Percentiles rank a stretch among this genome's conserved stretches.
Conservation (phyloP, 2,888 invertebrate genomes). For the Platerodrilus igneus region DNA sequence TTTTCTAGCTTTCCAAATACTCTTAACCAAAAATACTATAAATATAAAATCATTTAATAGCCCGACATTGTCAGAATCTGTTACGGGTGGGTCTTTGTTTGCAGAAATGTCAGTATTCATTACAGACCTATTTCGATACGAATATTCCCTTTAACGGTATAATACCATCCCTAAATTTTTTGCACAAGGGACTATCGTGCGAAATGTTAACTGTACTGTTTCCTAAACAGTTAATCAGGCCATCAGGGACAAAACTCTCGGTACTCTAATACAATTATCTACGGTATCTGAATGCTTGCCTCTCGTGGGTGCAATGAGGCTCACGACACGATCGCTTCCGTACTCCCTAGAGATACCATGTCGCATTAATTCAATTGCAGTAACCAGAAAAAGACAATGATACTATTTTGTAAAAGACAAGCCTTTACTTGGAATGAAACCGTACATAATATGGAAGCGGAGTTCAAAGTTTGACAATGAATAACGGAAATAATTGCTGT, state of each 20-base stretch:
- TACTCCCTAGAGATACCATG: conserved; percentile 27
- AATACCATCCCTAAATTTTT: conserved; percentile 9
- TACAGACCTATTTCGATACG: no score
- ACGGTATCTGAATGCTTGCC: conserved; percentile 30
- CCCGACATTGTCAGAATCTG: neutral
- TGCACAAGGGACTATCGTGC: conserved; percentile 15
- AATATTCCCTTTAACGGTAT: no score
- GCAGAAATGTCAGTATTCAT: no score
- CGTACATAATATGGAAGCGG: no score
- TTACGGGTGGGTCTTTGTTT: no score
- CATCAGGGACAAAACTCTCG: conserved; percentile 34
- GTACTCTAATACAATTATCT: conserved; percentile 37
- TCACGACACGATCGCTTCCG: conserved; percentile 29
- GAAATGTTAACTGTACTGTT: conserved; percentile 18
- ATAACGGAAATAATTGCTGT: no score
- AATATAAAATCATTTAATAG: no score
- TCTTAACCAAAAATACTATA: no score
- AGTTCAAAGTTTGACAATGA: no score
- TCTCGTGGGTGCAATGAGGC: conserved; percentile 34
- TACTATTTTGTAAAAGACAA: no score
- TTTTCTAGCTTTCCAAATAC: no score
- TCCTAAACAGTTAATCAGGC: conserved; percentile 25
- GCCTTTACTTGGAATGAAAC: no score
- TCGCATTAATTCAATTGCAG: conserved; percentile 35
- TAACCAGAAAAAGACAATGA: conserved; percentile 25